A percentile compares a stretch with the other conserved stretches of the same genome.
phyloP scores from a whole-genome alignment of 2,113 vertebrate species.

The Turdus rufiventris region DNA sequence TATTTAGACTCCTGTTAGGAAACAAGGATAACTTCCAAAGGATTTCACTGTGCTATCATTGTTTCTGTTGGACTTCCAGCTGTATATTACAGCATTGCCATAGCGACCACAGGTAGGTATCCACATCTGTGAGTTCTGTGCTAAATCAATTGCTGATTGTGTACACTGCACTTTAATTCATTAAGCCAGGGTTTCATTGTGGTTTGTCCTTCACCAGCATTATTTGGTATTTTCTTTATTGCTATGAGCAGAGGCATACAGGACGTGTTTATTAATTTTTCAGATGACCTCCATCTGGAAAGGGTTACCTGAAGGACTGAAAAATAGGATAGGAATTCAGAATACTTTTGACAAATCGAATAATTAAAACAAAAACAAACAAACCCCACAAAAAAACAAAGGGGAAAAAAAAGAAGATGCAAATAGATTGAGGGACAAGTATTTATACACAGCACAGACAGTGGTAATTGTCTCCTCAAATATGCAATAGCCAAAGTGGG shows the following conservation, averaged over 20 bases:
- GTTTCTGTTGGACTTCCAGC: neutral
- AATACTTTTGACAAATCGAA: neutral
- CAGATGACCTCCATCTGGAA: neutral
- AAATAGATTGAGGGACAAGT: neutral
- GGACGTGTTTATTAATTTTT: neutral
- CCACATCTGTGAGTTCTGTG: neutral
- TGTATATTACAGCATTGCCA: fast-evolving
- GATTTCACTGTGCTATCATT: neutral
- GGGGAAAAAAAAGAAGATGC: neutral
- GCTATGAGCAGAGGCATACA: neutral
- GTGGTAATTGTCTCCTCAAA: neutral
- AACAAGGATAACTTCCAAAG: neutral
- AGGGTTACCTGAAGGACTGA: neutral
- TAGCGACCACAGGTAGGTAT: neutral
- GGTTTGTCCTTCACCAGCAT: neutral
- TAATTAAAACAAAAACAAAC: neutral
- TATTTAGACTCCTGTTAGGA: neutral
- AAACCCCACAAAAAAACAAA: too few species aligned
- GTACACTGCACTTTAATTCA: neutral
- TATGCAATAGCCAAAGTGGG: neutral
- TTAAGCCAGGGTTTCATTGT: neutral
- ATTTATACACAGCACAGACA: neutral
- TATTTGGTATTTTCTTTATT: neutral
- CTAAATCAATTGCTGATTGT: neutral
- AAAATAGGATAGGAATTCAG: neutral